Evolutionary conservation across 2,797 vertebrate species (phyloP).

Genomic region (Allochrocebus solatus): DNA sequence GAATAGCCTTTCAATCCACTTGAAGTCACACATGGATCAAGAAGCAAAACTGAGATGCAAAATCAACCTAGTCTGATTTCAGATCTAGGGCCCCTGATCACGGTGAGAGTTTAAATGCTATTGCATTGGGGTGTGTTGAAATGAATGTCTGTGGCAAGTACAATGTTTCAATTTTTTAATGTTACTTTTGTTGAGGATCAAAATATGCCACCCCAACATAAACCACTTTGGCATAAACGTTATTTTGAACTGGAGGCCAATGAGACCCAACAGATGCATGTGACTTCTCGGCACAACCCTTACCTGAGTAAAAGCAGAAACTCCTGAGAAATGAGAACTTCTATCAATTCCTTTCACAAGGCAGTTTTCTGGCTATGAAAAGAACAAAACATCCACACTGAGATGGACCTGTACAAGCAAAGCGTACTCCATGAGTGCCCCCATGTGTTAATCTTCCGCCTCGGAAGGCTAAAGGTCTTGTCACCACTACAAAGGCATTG

Average conservation of each 20-base stretch:
- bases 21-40: background rate
- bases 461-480: too few species aligned
- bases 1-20: background rate
- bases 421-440: too few species aligned
- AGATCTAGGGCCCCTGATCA: background rate
- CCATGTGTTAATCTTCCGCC: accelerated
- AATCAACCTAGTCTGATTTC: background rate
- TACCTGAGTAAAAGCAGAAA: background rate
- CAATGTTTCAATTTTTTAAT: background rate
- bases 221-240: background rate
- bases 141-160: background rate
- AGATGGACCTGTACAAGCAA: background rate
- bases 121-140: background rate
- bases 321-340: background rate
- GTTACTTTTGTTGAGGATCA: background rate
- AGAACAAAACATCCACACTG: background rate
- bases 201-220: background rate
- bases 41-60: background rate
- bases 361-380: background rate
- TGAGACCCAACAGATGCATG: background rate
- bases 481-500: background rate
- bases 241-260: background rate
- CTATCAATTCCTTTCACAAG: background rate
- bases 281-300: too few species aligned
- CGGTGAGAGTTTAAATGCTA: background rate